A percentile compares a stretch with the other conserved stretches of the same genome.
These are phyloP conservation scores for Aselliscus stoliczkanus DNA, from an alignment of 2,797 vertebrate genomes.

Conservation along the genomic window DNA sequence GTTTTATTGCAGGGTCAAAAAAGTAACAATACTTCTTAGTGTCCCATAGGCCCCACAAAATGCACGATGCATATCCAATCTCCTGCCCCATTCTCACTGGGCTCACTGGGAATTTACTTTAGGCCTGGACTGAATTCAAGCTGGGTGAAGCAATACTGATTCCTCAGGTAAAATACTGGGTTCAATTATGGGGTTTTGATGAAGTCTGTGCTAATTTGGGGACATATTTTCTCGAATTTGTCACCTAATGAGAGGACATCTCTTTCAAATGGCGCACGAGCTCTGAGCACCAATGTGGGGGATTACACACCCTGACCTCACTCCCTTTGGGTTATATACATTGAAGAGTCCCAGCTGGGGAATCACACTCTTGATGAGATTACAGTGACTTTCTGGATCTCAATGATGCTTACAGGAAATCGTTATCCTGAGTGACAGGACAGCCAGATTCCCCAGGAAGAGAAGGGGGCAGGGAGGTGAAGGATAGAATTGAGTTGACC, in stretches of 20 bases:
- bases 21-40: background rate
- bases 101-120: background rate
- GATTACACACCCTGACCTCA: constrained; percentile 53
- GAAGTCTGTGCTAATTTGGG: constrained; percentile 41
- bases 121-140: background rate
- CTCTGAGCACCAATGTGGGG: constrained; percentile 28
- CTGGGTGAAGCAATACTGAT: background rate
- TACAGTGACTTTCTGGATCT: constrained; percentile 78
- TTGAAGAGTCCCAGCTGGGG: constrained; percentile 72
- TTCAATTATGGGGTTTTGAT: background rate
- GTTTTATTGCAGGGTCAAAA: background rate
- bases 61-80: background rate
- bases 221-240: constrained; percentile 59
- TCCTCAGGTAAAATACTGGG: background rate
- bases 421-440: constrained; percentile 82
- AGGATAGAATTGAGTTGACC: constrained; percentile 73
- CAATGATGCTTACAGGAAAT: constrained; percentile 71
- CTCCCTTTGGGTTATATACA: constrained; percentile 70
- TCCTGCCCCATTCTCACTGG: background rate
- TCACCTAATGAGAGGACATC: constrained; percentile 37
- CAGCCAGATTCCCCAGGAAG: constrained; percentile 78
- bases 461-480: constrained; percentile 41
- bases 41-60: background rate
- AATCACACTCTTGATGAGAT: constrained; percentile 79
- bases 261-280: constrained; percentile 28